Evolutionary conservation across 2,888 invertebrate species (phyloP).

Genomic region (Aricia artaxerxes): DNA sequence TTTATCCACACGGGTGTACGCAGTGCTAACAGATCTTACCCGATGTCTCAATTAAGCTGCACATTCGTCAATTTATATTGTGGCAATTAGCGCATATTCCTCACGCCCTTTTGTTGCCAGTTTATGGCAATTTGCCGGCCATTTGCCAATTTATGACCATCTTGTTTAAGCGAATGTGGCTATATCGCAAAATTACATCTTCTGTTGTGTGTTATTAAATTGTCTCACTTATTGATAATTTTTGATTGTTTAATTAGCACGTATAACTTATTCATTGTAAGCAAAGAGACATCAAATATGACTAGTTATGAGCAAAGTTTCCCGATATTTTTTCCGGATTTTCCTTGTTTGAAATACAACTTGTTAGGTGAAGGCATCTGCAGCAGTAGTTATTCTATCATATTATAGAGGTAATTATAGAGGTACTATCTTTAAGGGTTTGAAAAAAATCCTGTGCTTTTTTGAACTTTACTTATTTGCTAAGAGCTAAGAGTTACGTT

Average conservation of each 20-base stretch:
- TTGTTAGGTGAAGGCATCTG: neutral
- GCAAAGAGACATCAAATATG: neutral
- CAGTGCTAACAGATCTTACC: constrained; percentile 49
- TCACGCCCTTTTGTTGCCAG: neutral
- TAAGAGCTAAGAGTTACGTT: too few relatives aligned
- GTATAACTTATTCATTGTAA: neutral
- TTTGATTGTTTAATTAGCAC: neutral
- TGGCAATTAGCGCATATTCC: constrained; percentile 20
- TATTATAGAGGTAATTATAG: too few relatives aligned
- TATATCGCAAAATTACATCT: neutral
- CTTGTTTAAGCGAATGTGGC: neutral
- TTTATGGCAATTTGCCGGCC: neutral
- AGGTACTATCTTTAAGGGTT: too few relatives aligned
- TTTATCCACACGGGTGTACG: constrained; percentile 48
- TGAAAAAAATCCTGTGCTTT: too few relatives aligned
- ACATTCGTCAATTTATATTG: constrained; percentile 61
- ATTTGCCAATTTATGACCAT: neutral
- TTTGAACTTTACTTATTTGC: too few relatives aligned
- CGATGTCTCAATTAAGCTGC: constrained; percentile 69
- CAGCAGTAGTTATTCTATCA: neutral
- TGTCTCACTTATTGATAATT: neutral
- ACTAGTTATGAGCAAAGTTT: neutral
- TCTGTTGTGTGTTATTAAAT: neutral
- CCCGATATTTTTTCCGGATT: neutral
- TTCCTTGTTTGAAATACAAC: neutral